Evolutionary conservation across 2,888 invertebrate genomes (phyloP), one percentile per base, ranked within the genome.

Genomic region (Eucriotettix oculatus): DNA sequence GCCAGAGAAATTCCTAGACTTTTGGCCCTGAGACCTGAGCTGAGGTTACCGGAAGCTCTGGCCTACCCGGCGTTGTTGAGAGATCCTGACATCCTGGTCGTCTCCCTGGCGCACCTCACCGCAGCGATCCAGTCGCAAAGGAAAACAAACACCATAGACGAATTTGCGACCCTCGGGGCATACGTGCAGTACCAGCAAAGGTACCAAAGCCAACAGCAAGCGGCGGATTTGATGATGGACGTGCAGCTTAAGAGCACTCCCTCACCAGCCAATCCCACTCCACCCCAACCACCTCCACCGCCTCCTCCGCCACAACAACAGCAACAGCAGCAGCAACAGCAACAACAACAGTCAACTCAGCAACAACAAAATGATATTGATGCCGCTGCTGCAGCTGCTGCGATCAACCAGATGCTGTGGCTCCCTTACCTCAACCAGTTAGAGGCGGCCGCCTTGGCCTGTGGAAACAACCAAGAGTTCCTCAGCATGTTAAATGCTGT

Each of bases 1-100:
- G 86, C 81, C 1, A 79, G 78, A 58, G 90, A 90, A 76, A 89
- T 90, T 63, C 89, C 89, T 0, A 79, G 84, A 58, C 74, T 90
- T 54, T 71, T 89, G 44, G 78, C 83, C 62, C 81, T 84, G 60
- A 75, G 87, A 62, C 87, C 88, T 0, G 87, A 88, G 71, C 73
- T 88, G 48, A 76, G 86, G 65, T 69, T 88, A 65, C 86, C 88
- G 0, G 86, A 87, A 70, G 86, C 86, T 0, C 78, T 87, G 64
- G 81, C 84, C 3, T 85, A 79, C 69, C 87, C 87, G 1, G 80
- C 84, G 65, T 75, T 88, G 11, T 74, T 87, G 53, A 82, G 85
- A 69, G 87, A 89, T 73, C 87, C 88, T 0, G 86, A 90, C 69
- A 81, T 89, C 65, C 72, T 89, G 57, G 86, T 89, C 17, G 83